Evolutionary conservation across 2,888 invertebrate species (phyloP).

Genomic region (Troglohyphantes excavatus): DNA sequence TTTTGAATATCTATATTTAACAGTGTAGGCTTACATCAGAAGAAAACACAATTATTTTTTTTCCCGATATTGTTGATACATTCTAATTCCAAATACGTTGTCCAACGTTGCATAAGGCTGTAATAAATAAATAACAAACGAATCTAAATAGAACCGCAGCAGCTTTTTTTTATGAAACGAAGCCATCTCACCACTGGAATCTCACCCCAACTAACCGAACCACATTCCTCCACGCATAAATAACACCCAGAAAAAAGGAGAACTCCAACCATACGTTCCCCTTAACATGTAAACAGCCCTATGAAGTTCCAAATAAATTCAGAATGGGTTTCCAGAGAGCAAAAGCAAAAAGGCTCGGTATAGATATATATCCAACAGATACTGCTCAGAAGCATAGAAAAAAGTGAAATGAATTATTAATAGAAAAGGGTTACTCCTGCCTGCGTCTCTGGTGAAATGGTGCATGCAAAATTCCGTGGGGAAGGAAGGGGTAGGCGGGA

Average conservation of each 20-base stretch:
- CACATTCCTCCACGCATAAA: conserved; percentile 32
- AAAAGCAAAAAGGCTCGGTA: conserved; percentile 4
- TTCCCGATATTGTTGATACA: too few species aligned
- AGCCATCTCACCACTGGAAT: not conserved
- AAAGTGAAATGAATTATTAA: conserved; percentile 71
- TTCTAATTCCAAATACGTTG: too few species aligned
- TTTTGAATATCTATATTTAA: too few species aligned
- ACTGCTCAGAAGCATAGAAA: not conserved
- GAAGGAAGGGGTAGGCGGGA: not conserved
- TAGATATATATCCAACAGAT: conserved; percentile 45
- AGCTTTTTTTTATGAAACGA: not conserved
- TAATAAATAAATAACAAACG: too few species aligned
- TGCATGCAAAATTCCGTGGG: conserved; percentile 58
- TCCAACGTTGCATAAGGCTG: too few species aligned
- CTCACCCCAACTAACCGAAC: conserved; percentile 32
- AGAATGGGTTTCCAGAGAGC: not conserved
- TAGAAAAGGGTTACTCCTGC: conserved; percentile 62
- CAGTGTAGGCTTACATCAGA: too few species aligned
- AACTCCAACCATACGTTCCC: conserved; percentile 3
- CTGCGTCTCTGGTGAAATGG: conserved; percentile 57
- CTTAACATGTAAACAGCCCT: conserved; percentile 65
- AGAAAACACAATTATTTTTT: too few species aligned
- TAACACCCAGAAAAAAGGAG: not conserved
- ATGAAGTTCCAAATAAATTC: conserved; percentile 51
- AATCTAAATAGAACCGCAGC: too few species aligned